A percentile compares a stretch with the other conserved stretches of the same genome.
phyloP scores from a whole-genome alignment of 2,888 invertebrate species.

The Euzetes globulus region DNA sequence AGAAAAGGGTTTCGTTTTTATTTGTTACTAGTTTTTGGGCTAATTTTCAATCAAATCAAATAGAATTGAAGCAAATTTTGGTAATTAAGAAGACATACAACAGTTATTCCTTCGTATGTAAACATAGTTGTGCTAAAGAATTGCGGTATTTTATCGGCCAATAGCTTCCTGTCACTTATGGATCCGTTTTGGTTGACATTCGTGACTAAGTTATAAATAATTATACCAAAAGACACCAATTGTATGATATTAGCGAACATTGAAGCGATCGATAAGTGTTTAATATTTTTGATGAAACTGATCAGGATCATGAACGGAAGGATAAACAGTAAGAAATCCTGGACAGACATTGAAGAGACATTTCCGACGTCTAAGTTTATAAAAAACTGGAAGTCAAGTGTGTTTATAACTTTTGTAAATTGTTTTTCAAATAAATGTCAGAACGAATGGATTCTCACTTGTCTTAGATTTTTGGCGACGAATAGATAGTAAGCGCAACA shows the following conservation, averaged over 20 bases:
- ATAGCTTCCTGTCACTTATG: background rate
- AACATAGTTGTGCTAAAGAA: slow-evolving; percentile 33
- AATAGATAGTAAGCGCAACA: slow-evolving; percentile 33
- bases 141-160: slow-evolving; percentile 20
- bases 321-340: background rate
- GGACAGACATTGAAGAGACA: background rate
- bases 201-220: slow-evolving; percentile 31
- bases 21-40: background rate
- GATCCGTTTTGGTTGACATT: background rate
- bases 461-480: slow-evolving; percentile 27
- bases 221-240: slow-evolving; percentile 24
- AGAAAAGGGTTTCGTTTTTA: background rate
- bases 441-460: background rate
- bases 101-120: slow-evolving; percentile 33
- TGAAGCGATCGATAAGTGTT: slow-evolving; percentile 27
- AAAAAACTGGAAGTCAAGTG: background rate
- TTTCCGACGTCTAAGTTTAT: slow-evolving; percentile 10
- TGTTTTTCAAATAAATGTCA: background rate
- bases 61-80: background rate
- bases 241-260: slow-evolving; percentile 29
- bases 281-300: slow-evolving; percentile 32
- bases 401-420: background rate
- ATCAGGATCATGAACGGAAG: slow-evolving; percentile 28
- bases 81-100: slow-evolving; percentile 25
- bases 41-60: background rate